Percentiles rank a stretch among this genome's conserved stretches.
phyloP scores from a whole-genome alignment of 2,797 vertebrate genomes.

The Peromyscus attwateri region DNA sequence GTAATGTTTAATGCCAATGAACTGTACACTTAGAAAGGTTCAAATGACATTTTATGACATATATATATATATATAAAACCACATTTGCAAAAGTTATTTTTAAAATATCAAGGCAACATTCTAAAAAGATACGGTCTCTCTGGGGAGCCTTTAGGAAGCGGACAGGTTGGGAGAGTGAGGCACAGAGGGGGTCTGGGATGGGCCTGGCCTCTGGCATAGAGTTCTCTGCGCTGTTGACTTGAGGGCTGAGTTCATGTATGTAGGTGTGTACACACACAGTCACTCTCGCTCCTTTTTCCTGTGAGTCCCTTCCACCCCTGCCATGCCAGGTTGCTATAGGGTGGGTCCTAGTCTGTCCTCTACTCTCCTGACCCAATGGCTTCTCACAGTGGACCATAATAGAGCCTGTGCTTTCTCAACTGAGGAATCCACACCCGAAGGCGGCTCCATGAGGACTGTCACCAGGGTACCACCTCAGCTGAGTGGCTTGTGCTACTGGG shows the following conservation, averaged over 20 bases:
- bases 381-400: background rate
- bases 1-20: background rate
- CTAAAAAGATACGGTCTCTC: background rate
- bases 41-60: background rate
- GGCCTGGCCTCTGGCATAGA: background rate
- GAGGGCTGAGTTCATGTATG: background rate
- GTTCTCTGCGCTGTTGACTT: background rate
- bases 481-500: background rate
- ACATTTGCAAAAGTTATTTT: background rate
- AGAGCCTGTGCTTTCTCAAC: background rate
- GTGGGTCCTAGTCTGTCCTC: background rate
- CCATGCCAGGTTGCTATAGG: accelerated
- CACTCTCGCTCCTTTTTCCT: background rate
- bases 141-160: background rate
- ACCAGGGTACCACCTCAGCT: background rate
- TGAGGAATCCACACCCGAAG: background rate
- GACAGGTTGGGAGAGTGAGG: background rate
- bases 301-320: background rate
- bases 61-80: background rate
- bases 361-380: background rate
- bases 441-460: background rate
- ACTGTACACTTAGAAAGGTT: background rate
- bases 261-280: accelerated
- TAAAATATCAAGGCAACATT: background rate
- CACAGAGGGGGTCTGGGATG: background rate